Conservation (phyloP, 2,888 invertebrate species). For the Drosophila paranaensis region DNA sequence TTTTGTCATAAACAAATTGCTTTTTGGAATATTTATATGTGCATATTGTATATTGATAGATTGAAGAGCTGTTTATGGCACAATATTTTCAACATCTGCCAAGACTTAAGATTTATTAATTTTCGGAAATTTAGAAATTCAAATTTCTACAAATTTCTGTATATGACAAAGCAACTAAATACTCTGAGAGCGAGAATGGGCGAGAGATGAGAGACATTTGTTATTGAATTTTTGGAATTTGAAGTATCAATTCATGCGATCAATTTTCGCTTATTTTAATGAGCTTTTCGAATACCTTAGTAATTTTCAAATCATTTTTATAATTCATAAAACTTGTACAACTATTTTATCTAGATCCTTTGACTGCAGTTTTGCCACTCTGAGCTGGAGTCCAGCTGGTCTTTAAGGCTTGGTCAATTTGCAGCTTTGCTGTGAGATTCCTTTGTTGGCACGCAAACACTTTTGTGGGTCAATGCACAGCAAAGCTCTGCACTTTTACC, state of each 20-base stretch:
- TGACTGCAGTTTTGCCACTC: not conserved
- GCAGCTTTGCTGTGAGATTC: not conserved
- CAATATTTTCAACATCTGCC: slow-evolving; percentile 5
- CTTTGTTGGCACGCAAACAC: slow-evolving; percentile 37
- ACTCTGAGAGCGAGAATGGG: not conserved
- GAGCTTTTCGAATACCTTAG: not conserved
- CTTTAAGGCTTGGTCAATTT: slow-evolving; percentile 44
- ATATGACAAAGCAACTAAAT: slow-evolving; percentile 4
- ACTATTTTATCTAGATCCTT: not conserved
- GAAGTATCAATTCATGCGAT: not conserved
- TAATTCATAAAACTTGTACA: not conserved
- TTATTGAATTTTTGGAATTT: not conserved
- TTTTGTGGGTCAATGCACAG: slow-evolving; percentile 46
- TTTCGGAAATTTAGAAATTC: not conserved
- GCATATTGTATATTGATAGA: slow-evolving; percentile 8
- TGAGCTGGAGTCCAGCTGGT: slow-evolving; percentile 1
- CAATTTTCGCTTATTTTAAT: not conserved
- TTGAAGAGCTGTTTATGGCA: slow-evolving; percentile 20
- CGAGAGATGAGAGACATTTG: not conserved
- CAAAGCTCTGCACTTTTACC: slow-evolving; percentile 20
- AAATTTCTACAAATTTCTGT: not conserved
- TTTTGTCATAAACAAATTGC: slow-evolving; percentile 56
- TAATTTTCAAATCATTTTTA: not conserved
- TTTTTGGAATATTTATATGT: slow-evolving; percentile 13
- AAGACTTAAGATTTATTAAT: slow-evolving; percentile 8